A percentile compares a stretch with the other conserved stretches of the same genome.
Conservation (phyloP, 1,140 invertebrate genomes). For the Medauroidea extradentata region DNA sequence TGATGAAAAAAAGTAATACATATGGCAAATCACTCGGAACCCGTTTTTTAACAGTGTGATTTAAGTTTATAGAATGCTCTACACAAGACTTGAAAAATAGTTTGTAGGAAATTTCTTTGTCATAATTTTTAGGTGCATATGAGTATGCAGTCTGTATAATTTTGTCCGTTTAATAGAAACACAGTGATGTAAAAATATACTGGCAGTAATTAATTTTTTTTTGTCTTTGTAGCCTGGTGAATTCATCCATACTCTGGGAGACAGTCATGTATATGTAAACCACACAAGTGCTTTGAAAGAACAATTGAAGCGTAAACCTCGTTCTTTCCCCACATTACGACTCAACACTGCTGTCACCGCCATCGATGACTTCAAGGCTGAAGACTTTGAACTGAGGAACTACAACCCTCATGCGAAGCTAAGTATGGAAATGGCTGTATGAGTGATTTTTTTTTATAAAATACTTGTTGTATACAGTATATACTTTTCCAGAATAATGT, state of each 20-base stretch:
- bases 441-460: conserved; percentile 31
- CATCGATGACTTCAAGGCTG: conserved; percentile 87
- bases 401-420: conserved; percentile 93
- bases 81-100: too few species aligned
- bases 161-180: too few species aligned
- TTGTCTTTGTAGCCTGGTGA: conserved; percentile 70
- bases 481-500: too few species aligned
- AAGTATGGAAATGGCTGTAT: conserved; percentile 96
- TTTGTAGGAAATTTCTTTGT: too few species aligned
- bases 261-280: conserved; percentile 94
- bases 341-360: conserved; percentile 65
- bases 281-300: conserved; percentile 82
- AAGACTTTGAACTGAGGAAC: conserved; percentile 83
- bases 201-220: conserved; percentile 10
- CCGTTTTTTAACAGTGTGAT: too few species aligned
- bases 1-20: too few species aligned
- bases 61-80: too few species aligned
- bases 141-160: too few species aligned
- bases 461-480: too few species aligned
- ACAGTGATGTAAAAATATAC: neutral
- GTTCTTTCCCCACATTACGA: conserved; percentile 76
- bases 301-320: conserved; percentile 77
- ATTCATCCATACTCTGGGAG: conserved; percentile 94
- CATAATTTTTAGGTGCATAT: too few species aligned
- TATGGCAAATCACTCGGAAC: too few species aligned